phyloP scores from a whole-genome alignment of 2,888 invertebrate genomes.

The Phytoseiulus persimilis region DNA sequence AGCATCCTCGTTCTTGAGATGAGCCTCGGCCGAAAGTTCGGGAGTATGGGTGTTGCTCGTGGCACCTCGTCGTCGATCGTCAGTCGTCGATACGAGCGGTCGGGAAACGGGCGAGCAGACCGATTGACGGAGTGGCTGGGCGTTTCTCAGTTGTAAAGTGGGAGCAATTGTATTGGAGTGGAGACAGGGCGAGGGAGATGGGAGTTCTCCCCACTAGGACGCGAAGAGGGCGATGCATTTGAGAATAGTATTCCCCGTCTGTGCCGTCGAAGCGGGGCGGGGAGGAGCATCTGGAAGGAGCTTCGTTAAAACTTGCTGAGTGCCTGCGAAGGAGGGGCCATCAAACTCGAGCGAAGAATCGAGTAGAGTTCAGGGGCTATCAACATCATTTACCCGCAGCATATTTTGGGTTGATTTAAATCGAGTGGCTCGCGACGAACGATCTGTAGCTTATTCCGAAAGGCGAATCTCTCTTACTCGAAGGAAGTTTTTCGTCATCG shows the following conservation, averaged over 20 bases:
- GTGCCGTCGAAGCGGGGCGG: not conserved
- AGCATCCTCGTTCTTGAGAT: not conserved
- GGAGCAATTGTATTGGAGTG: not conserved
- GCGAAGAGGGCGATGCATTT: not conserved
- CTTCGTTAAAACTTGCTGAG: not conserved
- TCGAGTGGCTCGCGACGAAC: not conserved
- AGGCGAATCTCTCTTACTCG: not conserved
- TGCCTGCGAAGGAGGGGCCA: not conserved
- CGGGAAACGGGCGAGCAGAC: not conserved
- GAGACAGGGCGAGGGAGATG: too few species aligned
- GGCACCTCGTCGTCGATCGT: not conserved
- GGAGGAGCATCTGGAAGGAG: not conserved
- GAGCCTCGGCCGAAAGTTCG: not conserved
- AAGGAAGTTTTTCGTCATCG: too few species aligned
- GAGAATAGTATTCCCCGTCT: not conserved
- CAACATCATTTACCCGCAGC: not conserved
- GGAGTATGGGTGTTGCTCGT: not conserved
- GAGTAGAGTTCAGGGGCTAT: not conserved
- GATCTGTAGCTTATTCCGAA: not conserved
- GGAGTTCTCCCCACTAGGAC: not conserved
- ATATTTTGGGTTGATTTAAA: not conserved
- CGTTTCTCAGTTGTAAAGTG: not conserved
- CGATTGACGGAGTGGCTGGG: not conserved
- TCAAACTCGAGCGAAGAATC: not conserved
- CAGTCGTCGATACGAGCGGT: not conserved